Evolutionary conservation across 1,140 invertebrate genomes (phyloP), one percentile per base, ranked within the genome.

Genomic region (Dendrolimus kikuchii): DNA sequence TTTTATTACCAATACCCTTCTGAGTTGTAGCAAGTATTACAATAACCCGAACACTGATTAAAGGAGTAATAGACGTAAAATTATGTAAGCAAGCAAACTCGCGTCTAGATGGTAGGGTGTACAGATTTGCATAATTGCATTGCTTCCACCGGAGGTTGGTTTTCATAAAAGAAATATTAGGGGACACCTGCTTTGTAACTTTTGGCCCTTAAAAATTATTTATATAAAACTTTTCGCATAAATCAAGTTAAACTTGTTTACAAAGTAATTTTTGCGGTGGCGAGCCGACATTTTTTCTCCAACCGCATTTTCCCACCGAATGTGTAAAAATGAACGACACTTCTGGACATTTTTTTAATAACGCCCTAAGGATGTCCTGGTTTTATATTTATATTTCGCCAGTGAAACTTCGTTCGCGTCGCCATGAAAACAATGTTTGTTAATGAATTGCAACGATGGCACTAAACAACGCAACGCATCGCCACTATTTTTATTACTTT

Each of bases 171-270:
- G 68, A 75, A 68, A 70, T 77, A 73, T 77, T 74, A 75, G 69
- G 62, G 63, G 77, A 80, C 77, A 80, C 77, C 77, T 80, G 74
- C 60, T 51, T 47, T 50, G 60, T 70, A 76, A 80, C 68, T 76
- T 77, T 71, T 76, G 66, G 71, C 66, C 64, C 64, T 74, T 56
- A 74, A 80, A 76, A 77, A 77, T 70, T 80, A 76, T 80, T 80
- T 80, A 76, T 74, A 66, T 68, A 64, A 49, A 77, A 80, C 64
- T 80, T 80, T 68, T 73, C 73, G 74, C 77, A 80, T 80, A 80
- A 80, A 80, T 80, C 74, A 73, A 59, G 59, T 64, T 66, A 64
- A 77, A 80, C 66, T 80, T 77, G 73, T 77, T 77, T 77, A 74
- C 68, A 58, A 80, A 80, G 77, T 80, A 74, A 80, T 80, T 66